These are phyloP conservation scores for Iguana delicatissima DNA, from an alignment of 2,797 vertebrate genomes.

Conservation along the genomic window DNA sequence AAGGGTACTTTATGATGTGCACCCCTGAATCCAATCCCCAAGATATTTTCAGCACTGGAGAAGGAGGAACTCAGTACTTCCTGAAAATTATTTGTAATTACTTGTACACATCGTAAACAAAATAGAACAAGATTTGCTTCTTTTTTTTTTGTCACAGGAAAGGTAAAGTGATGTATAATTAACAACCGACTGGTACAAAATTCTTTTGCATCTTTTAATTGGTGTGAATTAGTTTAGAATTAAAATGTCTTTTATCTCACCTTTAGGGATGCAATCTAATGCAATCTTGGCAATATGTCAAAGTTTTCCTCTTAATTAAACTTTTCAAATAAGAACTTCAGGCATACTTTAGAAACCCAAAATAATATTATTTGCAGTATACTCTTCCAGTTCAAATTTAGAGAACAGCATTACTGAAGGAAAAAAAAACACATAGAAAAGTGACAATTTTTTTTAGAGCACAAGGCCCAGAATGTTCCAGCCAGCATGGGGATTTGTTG, in stretches of 20 bases:
- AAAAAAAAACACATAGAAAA: background rate
- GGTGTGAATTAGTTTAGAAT: slow-evolving; percentile 93
- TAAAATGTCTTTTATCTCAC: slow-evolving; percentile 85
- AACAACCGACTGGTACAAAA: slow-evolving; percentile 87
- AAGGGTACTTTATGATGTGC: background rate
- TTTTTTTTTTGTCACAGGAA: slow-evolving; percentile 78
- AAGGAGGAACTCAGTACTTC: background rate
- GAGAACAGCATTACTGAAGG: background rate
- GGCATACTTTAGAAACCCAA: slow-evolving; percentile 47
- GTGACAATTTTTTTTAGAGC: too few relatives aligned
- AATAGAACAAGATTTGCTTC: slow-evolving; percentile 77
- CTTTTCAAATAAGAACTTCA: slow-evolving; percentile 81
- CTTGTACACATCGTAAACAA: slow-evolving; percentile 72
- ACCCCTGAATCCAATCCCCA: too few relatives aligned
- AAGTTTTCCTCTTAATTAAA: slow-evolving; percentile 88
- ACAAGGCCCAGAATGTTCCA: too few relatives aligned
- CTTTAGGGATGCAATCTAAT: slow-evolving; percentile 88
- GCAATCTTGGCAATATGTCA: slow-evolving; percentile 86
- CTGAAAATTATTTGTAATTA: slow-evolving; percentile 1
- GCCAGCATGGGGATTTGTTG: background rate
- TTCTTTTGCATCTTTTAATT: slow-evolving; percentile 89
- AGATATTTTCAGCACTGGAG: background rate
- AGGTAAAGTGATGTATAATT: slow-evolving; percentile 89
- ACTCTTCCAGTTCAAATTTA: background rate
- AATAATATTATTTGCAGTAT: slow-evolving; percentile 44